Base-by-base conservation (phyloP, 2,888 invertebrate genomes). In the Euzetes globulus region DNA sequence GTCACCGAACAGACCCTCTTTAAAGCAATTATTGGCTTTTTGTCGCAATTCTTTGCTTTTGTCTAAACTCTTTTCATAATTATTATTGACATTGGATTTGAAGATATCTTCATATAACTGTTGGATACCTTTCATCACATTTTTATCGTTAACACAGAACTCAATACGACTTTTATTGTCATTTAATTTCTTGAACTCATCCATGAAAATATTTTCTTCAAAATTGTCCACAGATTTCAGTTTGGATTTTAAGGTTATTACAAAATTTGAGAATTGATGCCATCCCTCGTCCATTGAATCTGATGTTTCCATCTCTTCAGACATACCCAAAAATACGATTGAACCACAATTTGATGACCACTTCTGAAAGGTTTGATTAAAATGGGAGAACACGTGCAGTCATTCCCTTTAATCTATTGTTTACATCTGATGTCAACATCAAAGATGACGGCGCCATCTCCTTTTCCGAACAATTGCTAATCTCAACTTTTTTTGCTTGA, bases 211-310 rank as follows among this genome's bases (percentile, higher is more conserved):
- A 45, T 47, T 41, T 41, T 70, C 47, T 22, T 70, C 70, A 25
- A 70, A 70, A 47, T 70, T 22, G 17, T 45, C 17, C 0, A 47
- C 15, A 45, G 47, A 47, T 47, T 70, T 70, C 0, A 70, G 45
- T 5, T 6, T 25, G 5, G 22, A 25, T 47, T 70, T 70, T 47
- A 70, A 47, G 25, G 41, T 22, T 7, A 70, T 19, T 2, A 27
- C 70, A 47, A 70, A 70, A 5, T 47, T 70, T 25, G 45, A 17
- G 15, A 47, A 70, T n/a, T 47, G 70, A 47, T 70, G 22, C 70
- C 70, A 70, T 22, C 70, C 70, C 27, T 70, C 70, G 25, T 70
- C 70, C 17, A 70, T 17, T 6, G 15, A 4, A 7, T 41, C 41
- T 9, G 5, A 13, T 1, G 7, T 41, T 7, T 41, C 41, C 41